Conservation (phyloP, 2,797 vertebrate species). For the Columba guinea region DNA sequence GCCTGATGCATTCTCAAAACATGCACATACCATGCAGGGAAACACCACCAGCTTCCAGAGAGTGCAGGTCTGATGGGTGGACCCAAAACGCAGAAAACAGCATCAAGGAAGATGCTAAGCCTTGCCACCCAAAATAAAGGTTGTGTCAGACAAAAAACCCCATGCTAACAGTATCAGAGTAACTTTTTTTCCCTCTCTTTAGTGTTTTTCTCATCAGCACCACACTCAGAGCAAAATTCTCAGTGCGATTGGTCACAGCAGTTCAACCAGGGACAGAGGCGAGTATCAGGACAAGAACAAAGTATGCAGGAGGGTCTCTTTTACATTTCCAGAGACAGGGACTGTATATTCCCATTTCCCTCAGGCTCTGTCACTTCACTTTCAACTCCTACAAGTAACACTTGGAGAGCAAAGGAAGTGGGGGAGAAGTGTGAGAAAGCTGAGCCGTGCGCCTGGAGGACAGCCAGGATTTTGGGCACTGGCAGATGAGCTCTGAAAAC, state of each 20-base stretch:
- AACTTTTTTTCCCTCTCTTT: not conserved
- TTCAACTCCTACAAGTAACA: not conserved
- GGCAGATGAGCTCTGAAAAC: not conserved
- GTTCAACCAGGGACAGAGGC: not conserved
- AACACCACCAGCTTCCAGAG: not conserved
- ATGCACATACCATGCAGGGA: rapidly evolving
- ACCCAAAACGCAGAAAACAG: not conserved
- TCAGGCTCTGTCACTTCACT: constrained; percentile 2
- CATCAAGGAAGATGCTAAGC: not conserved
- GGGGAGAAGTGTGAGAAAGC: constrained; percentile 47
- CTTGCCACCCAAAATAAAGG: not conserved
- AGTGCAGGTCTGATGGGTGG: not conserved
- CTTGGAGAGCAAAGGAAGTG: constrained; percentile 14
- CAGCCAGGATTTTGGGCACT: not conserved
- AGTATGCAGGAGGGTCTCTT: not conserved
- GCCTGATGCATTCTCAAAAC: not conserved
- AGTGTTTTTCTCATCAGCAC: not conserved
- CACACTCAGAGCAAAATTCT: not conserved
- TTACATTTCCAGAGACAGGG: not conserved
- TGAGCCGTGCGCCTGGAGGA: not conserved
- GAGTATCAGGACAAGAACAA: not conserved
- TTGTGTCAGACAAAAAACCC: not conserved
- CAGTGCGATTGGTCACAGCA: not conserved
- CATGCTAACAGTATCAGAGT: not conserved
- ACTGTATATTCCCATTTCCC: not conserved